Base-by-base conservation (phyloP, 2,888 invertebrate genomes). In the Abrostola triplasia region DNA sequence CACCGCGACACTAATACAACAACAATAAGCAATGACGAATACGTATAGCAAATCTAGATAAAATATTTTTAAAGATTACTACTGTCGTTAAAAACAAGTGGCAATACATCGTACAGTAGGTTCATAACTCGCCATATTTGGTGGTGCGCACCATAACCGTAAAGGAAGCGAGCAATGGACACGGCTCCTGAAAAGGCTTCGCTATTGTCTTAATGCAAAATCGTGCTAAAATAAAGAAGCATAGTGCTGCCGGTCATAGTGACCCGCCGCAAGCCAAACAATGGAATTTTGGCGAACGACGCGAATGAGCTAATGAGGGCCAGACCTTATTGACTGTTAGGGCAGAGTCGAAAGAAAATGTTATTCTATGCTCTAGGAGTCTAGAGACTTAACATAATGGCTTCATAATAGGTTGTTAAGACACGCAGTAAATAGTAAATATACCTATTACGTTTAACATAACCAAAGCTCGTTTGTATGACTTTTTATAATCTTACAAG, bases 131-230 rank as follows among this genome's bases (percentile, higher is more conserved):
- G 37, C 84, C 84, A 44, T 64, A 77, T 80, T 79, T 24, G 83
- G 84, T 5, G 12, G 13, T 42, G 50, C 24, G 9, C 51, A 13
- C 88, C 85, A 76, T 86, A 84, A 69, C 61, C 64, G 82, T 84
- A 83, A 84, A 86, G 89, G 89, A 89, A 89, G 80, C 84, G 68
- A 64, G 77, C 81, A 69, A 79, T 85, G 85, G 78, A 81, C 71
- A 56, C 60, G 66, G 57, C 47, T 57, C 83, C 85, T 56, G 55
- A 83, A 82, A 85, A 67, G 84, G 89, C 64, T 48, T 59, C 64
- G 55, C 88, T 68, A 89, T 90, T 90, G 90, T 90, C 67, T 80
- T 75, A 79, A 84, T 85, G 82, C 81, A 71, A 84, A 84, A 60
- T 60, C 54, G 55, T 49, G 67, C 69, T 76, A 67, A 80, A 80